Base-by-base conservation (phyloP, 2,113 vertebrate genomes). In the Propithecus coquereli region DNA sequence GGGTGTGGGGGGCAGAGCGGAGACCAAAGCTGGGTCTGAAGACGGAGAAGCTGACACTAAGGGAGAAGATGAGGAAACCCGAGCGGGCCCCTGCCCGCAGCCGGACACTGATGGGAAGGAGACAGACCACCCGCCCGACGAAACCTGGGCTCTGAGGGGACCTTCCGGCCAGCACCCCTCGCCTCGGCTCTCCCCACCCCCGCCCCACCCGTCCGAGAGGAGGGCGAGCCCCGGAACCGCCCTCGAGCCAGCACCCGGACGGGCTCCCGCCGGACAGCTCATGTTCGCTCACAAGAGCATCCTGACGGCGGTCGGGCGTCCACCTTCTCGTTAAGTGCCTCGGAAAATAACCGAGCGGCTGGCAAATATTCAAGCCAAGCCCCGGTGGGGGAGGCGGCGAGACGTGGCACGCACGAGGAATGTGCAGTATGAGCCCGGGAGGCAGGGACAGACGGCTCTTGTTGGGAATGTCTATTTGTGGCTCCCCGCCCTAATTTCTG, bases 371-470 rank as follows among this genome's bases (percentile, higher is more conserved):
- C 20, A 22, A 50, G 43, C 59, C 54, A 4, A 37, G 52, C 22
- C 74, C 65, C n/a, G 12, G 84, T 1, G 30, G 20, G 1, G 50
- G 95, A 34, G 86, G 89, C 79, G 17, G 66, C 13, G 2, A 80
- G 94, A 50, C 0, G 7, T 34, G 79, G 57, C 61, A 0, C 0
- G 30, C 17, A 9, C 8, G 2, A 40, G 34, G 73, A 4, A 5
- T 25, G 23, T 0, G n/a, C 34, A 2, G 68, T 8, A 0, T 0
- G n/a, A 12, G 20, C 40, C 83, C 0, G 0, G 4, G 71, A 37
- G 73, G 71, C 81, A 40, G 70, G 74, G 71, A 79, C 97, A 92
- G 95, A 71, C 73, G 2, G 83, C 74, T 32, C 61, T 6, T 0
- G 1, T 27, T 43, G 22, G 66, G 30, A 45, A 17, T 0, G 87